Base-by-base conservation (phyloP, 2,797 vertebrate genomes). In the Rousettus madagascariensis region DNA sequence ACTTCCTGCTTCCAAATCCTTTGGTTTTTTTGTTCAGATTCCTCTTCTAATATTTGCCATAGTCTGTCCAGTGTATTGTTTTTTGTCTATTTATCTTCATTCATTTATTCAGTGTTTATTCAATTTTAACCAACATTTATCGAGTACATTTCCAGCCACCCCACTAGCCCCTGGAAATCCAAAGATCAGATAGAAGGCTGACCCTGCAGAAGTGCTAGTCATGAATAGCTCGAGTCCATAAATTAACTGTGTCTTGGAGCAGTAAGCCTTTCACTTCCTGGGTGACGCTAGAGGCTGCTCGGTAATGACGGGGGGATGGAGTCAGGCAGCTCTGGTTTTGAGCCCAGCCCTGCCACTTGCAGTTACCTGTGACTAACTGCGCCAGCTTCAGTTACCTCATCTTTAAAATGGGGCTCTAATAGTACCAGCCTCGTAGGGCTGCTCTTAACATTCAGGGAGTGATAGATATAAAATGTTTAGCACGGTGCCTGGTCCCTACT, bases 381-480 rank as follows among this genome's bases (percentile, higher is more conserved):
- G 36, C 72, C 63, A 85, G 43, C 75, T 84, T 86, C n/a, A 36
- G 5, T 53, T 46, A 55, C 13, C 1, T 57, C 20, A 12, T 79
- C 82, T 33, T 55, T 65, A 38, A 80, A 51, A 53, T 22, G 28
- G 51, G 26, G 2, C 46, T 38, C 66, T 33, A 51, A 61, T 69
- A n/a, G 13, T 3, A 61, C 24, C 24, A 24, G 51, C 20, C 41
- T 17, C 5, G 2, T 0, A 3, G 53, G 13, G 6, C 59, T 41
- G 30, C 28, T 71, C 49, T 46, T 55, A 19, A 20, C 19, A 10
- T 12, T 41, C 33, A 36, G 90, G 30, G 30, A 53, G 20, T 20
- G 55, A 30, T 5, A 15, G 49, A n/a, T 33, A 22, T 26, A 61
- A 72, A 68, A 61, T 10, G 15, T n/a, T 46, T 59, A 36, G 59